Base-by-base conservation (phyloP, 92 coral and sea anemone genomes). In the Heliopora coerulea region DNA sequence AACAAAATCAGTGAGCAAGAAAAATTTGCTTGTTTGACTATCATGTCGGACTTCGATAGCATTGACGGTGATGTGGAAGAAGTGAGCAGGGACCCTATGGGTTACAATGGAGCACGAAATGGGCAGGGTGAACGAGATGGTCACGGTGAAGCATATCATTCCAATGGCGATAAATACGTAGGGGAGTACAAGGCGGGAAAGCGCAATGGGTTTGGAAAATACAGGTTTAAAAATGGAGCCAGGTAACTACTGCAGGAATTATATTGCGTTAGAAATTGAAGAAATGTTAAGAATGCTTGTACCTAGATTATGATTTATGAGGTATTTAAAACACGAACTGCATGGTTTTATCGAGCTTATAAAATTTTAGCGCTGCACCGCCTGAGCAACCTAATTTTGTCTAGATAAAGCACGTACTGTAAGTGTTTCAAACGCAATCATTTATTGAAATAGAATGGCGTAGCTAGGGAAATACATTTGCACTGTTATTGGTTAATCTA, bases 31-130 rank as follows among this genome's bases (percentile, higher is more conserved):
- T 3, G 28, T 0, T 26, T 39, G 31, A 20, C 32, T 54, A 60
- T 1, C 40, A 68, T 59, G 64, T 68, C 83, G 26, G 60, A 73
- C 59, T 54, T 68, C 49, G 75, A 49, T 59, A 56, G 78, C 44
- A 29, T 56, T 21, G 78, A 83, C 11, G 65, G 57, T 3, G 86
- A 75, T 56, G 44, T 83, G 17, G 40, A 44, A 39, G 78, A 83
- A 28, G 26, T 83, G 15, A 50, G 69, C 33, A 73, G 28, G 39
- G 65, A 21, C 6, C 54, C 30, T 69, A 29, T 57, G 2, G 91
- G 89, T 3, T 91, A 86, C 66, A 87, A 83, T 23, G 97, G 97
- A 23, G 96, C 79, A 2, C 81, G 88, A 35, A 86, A 91, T 46
- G 85, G 75, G 3, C 59, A 49, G 0, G 96, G 80, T 0, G 88